Evolutionary conservation across 2,113 vertebrate species (phyloP), one percentile per base, ranked within the genome.

Genomic region (Hippocampus zosterae): DNA sequence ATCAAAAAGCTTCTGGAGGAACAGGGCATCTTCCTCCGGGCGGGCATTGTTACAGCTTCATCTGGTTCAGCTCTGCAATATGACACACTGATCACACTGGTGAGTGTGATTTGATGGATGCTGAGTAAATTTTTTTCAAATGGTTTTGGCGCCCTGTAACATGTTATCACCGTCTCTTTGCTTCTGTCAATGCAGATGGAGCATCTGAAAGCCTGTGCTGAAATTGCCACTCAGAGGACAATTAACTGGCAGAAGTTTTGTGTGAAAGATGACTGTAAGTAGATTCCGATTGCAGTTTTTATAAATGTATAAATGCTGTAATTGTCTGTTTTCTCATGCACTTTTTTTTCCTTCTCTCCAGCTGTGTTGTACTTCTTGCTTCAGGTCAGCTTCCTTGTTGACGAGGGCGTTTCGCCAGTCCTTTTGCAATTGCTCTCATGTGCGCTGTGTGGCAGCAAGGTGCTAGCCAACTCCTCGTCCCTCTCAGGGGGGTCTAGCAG

Each of bases 161-260:
- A n/a, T 55, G 16, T 57, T 42, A 18, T 67, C 10, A 23, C 13
- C 5, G 33, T 53, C 29, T 33, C 2, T 72, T 13, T 13, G 53
- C 72, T 73, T 44, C 71, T 37, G 41, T 78, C 67, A 67, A 16
- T 90, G 57, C 88, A 99, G 97, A 99, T 99, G 97, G 97, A 99
- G 48, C 97, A 99, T 46, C 79, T 99, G 5, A 99, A 99, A 85
- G 96, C 97, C 65, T 99, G 97, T 81, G 97, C 97, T 2, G 97
- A 99, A 92, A 98, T 99, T 5, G 95, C 97, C 52, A 96, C 96
- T 0, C 97, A 99, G 86, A 86, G 97, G 44, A 99, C 97, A 0
- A 86, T 96, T 71, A 99, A 99, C 92, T 99, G 97, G 97, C 97
- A 99, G 89, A 99, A 98, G 61, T 99, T 99, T 88, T 98, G 97